Evolutionary conservation across 2,113 vertebrate genomes (phyloP).

Genomic region (Corydoras maculifer): DNA sequence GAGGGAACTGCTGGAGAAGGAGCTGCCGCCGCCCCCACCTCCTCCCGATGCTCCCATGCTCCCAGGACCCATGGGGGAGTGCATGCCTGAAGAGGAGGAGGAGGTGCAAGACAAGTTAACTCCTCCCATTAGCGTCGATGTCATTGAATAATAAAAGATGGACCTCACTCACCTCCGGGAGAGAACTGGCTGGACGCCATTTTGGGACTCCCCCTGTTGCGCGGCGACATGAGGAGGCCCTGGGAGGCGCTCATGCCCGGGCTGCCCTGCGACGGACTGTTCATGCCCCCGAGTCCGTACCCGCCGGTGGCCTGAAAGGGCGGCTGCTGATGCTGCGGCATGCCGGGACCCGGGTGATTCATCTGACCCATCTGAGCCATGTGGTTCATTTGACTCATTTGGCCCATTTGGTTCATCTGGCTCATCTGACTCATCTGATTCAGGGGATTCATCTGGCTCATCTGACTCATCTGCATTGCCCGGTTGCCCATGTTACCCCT

Average conservation of each 20-base stretch:
- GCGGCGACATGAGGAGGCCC: constrained; percentile 84
- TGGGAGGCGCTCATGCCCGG: constrained; percentile 76
- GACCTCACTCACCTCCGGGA: constrained; percentile 75
- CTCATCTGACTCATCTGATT: constrained; percentile 36
- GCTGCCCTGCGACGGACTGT: constrained; percentile 83
- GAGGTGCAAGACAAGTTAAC: no score
- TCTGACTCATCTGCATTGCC: constrained; percentile 41
- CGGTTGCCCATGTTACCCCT: constrained; percentile 47
- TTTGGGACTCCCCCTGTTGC: constrained; percentile 87
- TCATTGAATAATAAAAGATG: no score
- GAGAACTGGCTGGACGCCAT: constrained; percentile 87
- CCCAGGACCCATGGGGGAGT: constrained; percentile 84
- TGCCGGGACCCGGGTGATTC: constrained; percentile 47
- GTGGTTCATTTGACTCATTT: constrained; percentile 46
- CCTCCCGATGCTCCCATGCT: constrained; percentile 61
- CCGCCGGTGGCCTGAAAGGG: constrained; percentile 72
- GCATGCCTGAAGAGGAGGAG: constrained; percentile 66
- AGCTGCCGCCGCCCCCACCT: constrained; percentile 57
- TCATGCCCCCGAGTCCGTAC: constrained; percentile 77
- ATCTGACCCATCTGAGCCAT: constrained; percentile 49
- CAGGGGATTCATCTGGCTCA: constrained; percentile 32
- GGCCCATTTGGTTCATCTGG: constrained; percentile 34
- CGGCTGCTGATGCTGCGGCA: constrained; percentile 63
- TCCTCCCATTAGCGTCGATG: no score
- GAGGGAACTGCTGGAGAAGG: constrained; percentile 91